A percentile compares a stretch with the other conserved stretches of the same genome.
These are phyloP conservation scores for Halichoeres trimaculatus DNA, from an alignment of 2,113 vertebrate genomes.

Conservation along the genomic window DNA sequence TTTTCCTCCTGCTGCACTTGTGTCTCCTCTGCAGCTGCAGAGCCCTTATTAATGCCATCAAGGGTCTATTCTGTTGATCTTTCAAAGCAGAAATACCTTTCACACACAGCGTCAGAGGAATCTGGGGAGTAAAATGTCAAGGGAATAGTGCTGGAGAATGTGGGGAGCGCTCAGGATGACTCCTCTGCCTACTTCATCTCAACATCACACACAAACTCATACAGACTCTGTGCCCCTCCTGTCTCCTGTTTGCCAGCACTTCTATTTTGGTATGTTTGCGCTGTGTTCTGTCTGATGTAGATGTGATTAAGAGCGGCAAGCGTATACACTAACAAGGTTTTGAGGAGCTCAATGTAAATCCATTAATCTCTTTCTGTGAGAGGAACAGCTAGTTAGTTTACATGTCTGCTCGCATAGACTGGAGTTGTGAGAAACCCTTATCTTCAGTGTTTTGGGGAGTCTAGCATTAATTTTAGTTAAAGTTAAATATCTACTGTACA, in stretches of 20 bases:
- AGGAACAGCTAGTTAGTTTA: constrained; percentile 35
- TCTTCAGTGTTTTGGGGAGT: background rate
- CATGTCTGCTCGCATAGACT: constrained; percentile 12
- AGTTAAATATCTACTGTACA: background rate
- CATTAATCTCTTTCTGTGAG: constrained; percentile 40
- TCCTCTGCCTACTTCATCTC: constrained; percentile 40
- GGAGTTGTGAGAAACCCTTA: background rate
- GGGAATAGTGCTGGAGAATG: constrained; percentile 51
- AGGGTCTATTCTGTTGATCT: constrained; percentile 71
- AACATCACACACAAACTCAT: constrained; percentile 46
- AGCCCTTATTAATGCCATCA: constrained; percentile 65
- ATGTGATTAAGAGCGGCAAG: constrained; percentile 41
- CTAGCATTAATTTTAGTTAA: background rate
- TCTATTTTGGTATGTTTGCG: constrained; percentile 65
- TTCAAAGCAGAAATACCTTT: constrained; percentile 57
- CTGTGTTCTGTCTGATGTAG: constrained; percentile 39
- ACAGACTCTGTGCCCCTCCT: constrained; percentile 35
- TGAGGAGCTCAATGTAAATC: constrained; percentile 40
- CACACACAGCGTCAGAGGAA: constrained; percentile 33
- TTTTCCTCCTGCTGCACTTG: constrained; percentile 27
- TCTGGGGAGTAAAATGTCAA: constrained; percentile 51
- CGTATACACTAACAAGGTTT: constrained; percentile 55
- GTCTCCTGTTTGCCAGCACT: constrained; percentile 26
- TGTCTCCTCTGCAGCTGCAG: constrained; percentile 50
- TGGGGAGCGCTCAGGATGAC: constrained; percentile 27